Evolutionary conservation across 1,140 invertebrate species (phyloP).

Genomic region (Lucilia sericata): DNA sequence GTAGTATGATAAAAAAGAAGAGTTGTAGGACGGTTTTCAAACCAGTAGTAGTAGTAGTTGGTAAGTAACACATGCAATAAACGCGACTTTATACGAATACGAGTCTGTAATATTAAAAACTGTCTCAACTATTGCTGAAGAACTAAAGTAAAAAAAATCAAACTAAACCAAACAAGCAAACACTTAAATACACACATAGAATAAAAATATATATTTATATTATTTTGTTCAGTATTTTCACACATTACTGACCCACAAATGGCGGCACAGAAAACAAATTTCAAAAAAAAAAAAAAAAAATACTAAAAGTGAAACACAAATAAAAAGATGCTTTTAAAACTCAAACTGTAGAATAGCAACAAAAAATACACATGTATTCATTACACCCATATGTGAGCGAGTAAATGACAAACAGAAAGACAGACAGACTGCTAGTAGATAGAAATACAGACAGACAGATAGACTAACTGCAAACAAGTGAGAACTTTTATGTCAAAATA

Average conservation of each 20-base stretch:
- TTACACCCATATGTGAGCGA: not conserved
- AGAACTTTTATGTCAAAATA: not conserved
- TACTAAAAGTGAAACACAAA: not conserved
- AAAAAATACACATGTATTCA: not conserved
- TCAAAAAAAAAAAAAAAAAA: not conserved
- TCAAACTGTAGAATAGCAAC: not conserved
- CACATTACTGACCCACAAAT: slow-evolving; percentile 48
- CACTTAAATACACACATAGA: not conserved
- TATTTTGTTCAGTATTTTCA: slow-evolving; percentile 27
- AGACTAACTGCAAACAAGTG: slow-evolving; percentile 1
- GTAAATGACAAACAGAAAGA: not conserved
- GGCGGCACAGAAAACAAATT: slow-evolving; percentile 34
- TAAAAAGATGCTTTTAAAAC: slow-evolving; percentile 8
- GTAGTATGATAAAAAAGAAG: no score
- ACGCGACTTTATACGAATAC: not conserved
- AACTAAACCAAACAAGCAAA: slow-evolving; percentile 14
- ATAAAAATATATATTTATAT: no score
- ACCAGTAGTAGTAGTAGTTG: not conserved
- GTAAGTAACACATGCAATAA: not conserved
- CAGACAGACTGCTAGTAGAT: not conserved
- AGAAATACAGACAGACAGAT: not conserved
- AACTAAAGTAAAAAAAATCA: not conserved
- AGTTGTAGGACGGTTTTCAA: no score
- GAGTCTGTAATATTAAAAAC: not conserved
- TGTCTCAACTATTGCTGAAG: no score